Evolutionary conservation across 2,113 vertebrate species (phyloP), one percentile per base, ranked within the genome.

Genomic region (Cavia aperea): DNA sequence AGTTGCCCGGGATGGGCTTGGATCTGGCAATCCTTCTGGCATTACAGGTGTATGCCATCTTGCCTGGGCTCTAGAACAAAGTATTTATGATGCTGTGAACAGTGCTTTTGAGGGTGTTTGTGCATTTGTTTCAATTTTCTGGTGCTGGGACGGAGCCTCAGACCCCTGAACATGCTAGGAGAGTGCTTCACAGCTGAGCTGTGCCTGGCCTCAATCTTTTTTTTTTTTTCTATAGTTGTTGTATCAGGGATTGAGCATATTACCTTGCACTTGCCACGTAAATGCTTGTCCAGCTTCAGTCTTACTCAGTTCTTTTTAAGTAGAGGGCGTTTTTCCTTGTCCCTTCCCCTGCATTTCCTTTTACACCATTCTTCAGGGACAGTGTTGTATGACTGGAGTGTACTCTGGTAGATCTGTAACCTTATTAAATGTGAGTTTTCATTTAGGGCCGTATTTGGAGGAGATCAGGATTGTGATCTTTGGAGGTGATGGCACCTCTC

Each of bases 391-490:
- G 86, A 84, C 58, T 81, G 46, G 19, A 43, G 13, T 73, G 81
- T 49, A 14, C 77, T 87, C 92, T 26, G 81, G 31, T 62, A 46
- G 29, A 19, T 79, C 43, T 66, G 0, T 77, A 81, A 87, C 49
- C 33, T 65, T 90, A 81, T 62, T 43, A 65, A 86, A 73, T 43
- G 13, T 21, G 36, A 72, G 12, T 77, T 79, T 90, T 93, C 82
- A 16, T 92, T 83, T 46, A 89, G 62, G 88, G 68, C 16, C 18
- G 73, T 78, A 66, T 79, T 19, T 66, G 39, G 81, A 70, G 14
- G 89, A 82, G 62, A 88, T 83, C 26, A 36, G 54, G 46, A 54
- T 70, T 93, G 33, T 91, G 73, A 51, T 54, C 93, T 93, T 93
- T 79, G 51, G 86, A 91, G 66, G 49, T 66, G 62, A 49, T 60